A percentile compares a stretch with the other conserved stretches of the same genome.
Conservation (phyloP, 1,140 invertebrate species). For the Drosophila pectinifera region DNA sequence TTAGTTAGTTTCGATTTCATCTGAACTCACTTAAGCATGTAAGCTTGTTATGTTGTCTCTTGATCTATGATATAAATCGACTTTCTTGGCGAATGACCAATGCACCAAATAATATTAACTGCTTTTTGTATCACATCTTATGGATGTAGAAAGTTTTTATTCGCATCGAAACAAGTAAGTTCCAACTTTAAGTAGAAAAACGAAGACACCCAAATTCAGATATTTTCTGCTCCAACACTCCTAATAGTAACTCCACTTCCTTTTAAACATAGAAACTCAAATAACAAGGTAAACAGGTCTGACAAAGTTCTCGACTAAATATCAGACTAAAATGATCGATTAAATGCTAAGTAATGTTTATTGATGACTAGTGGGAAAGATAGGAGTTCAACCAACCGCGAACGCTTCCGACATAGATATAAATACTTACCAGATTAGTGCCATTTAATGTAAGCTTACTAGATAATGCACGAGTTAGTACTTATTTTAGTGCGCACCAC, state of each 20-base stretch:
- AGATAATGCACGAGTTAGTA: slow-evolving; percentile 43
- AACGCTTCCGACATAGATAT: not conserved
- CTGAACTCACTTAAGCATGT: slow-evolving; percentile 49
- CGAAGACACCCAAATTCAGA: not conserved
- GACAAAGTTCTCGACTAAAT: slow-evolving; percentile 1
- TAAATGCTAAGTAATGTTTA: no score
- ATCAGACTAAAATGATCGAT: not conserved
- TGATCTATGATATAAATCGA: slow-evolving; percentile 82
- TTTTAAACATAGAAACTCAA: not conserved
- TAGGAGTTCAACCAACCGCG: not conserved
- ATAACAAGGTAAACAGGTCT: not conserved
- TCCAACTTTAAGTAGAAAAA: slow-evolving; percentile 3
- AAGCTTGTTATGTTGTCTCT: slow-evolving; percentile 81
- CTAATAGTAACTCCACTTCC: not conserved
- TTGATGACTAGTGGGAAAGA: not conserved
- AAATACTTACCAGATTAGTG: slow-evolving; percentile 46
- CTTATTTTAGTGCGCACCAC: slow-evolving; percentile 4
- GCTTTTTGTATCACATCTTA: not conserved
- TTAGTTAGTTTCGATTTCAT: not conserved
- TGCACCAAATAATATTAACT: slow-evolving; percentile 36
- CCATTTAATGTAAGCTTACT: slow-evolving; percentile 59
- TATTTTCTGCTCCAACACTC: not conserved
- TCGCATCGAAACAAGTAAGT: slow-evolving; percentile 30
- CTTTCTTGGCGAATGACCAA: slow-evolving; percentile 81
- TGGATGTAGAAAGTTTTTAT: slow-evolving; percentile 9